Percentiles rank a stretch among this genome's conserved stretches.
phyloP scores from a whole-genome alignment of 2,113 vertebrate genomes.

The Odobenus rosmarus region DNA sequence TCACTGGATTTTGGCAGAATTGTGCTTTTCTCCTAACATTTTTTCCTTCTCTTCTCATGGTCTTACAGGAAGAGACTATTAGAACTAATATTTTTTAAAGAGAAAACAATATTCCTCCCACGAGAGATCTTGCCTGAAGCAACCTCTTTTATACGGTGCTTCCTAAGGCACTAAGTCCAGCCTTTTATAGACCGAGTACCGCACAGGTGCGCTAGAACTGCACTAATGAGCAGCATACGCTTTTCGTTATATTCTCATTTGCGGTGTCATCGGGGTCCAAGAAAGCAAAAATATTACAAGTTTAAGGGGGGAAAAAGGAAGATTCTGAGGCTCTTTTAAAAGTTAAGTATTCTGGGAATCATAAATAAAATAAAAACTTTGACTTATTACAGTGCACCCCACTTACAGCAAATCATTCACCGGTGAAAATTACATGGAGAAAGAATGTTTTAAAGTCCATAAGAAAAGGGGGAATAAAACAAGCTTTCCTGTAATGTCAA shows the following conservation, averaged over 20 bases:
- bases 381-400: background rate
- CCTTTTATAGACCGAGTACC: background rate
- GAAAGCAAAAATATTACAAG: conserved; percentile 19
- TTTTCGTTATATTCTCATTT: conserved; percentile 41
- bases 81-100: conserved; percentile 52
- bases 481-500: background rate
- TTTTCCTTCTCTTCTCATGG: background rate
- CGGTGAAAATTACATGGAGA: background rate
- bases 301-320: background rate
- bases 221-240: conserved; percentile 56
- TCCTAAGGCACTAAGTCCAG: conserved; percentile 33
- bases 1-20: conserved; percentile 30
- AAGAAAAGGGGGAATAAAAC: background rate
- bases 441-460: conserved; percentile 18
- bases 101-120: conserved; percentile 45
- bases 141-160: conserved; percentile 39
- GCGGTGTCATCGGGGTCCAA: conserved; percentile 55
- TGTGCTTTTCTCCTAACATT: background rate
- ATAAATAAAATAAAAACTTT: conserved; percentile 42
- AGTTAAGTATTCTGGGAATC: conserved; percentile 40
- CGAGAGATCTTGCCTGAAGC: conserved; percentile 55
- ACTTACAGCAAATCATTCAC: conserved; percentile 19
- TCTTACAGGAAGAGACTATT: conserved; percentile 49
- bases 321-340: background rate
- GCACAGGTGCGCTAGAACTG: conserved; percentile 47